These are phyloP conservation scores for Aptenodytes patagonicus DNA, from an alignment of 2,113 vertebrate species.

Conservation along the genomic window DNA sequence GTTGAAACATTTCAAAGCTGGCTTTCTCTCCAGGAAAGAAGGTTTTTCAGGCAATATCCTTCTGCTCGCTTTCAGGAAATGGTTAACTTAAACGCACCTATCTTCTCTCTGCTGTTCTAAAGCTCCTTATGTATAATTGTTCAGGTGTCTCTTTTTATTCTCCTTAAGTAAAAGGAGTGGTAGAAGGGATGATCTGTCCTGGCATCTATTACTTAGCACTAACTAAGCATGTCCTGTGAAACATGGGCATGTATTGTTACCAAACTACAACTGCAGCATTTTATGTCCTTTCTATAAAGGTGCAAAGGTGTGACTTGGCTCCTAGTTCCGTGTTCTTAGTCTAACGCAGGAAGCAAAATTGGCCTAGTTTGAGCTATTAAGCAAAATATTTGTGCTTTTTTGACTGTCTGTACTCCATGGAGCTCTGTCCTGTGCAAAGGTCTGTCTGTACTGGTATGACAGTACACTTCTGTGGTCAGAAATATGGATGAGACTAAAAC, in stretches of 20 bases:
- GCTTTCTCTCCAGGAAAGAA: not conserved
- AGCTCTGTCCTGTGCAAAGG: not conserved
- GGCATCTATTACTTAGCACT: not conserved
- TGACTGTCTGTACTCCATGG: not conserved
- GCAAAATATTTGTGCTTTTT: not conserved
- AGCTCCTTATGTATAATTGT: not conserved
- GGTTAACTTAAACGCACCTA: not conserved
- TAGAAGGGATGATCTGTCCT: not conserved
- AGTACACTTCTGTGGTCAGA: not conserved
- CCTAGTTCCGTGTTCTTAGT: not conserved
- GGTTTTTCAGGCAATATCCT: not conserved
- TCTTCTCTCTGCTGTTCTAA: not conserved
- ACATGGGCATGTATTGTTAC: not conserved
- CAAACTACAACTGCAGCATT: not conserved
- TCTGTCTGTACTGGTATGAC: not conserved
- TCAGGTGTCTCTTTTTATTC: not conserved
- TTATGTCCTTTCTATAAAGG: not conserved
- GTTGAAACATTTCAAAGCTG: not conserved
- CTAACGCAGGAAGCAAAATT: not conserved
- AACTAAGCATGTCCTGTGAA: not conserved
- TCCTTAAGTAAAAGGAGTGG: not conserved
- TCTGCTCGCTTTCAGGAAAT: not conserved
- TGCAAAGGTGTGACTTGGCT: not conserved
- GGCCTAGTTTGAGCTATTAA: not conserved
- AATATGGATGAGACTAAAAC: not conserved